Conservation (phyloP, 2,113 vertebrate species). For the Chinchilla lanigera region DNA sequence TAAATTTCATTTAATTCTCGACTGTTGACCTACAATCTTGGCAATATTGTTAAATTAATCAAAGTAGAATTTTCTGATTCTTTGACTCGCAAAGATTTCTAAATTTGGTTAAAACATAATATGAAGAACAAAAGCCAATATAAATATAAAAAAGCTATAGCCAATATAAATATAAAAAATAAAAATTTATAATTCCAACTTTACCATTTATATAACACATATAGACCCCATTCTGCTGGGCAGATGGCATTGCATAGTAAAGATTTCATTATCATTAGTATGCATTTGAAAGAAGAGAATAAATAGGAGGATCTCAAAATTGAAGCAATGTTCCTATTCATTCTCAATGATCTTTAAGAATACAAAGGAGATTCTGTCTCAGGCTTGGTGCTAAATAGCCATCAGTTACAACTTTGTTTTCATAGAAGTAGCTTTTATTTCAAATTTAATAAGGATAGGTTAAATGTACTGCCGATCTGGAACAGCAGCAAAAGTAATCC, state of each 20-base stretch:
- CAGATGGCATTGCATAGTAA: neutral
- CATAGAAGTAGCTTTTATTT: slow-evolving; percentile 24
- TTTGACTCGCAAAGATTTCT: slow-evolving; percentile 20
- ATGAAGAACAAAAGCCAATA: neutral
- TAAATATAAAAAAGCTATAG: neutral
- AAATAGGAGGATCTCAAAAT: neutral
- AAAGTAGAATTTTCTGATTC: slow-evolving; percentile 42
- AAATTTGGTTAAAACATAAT: neutral
- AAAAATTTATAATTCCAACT: neutral
- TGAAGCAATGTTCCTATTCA: neutral
- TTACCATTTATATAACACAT: neutral
- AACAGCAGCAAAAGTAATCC: slow-evolving; percentile 40
- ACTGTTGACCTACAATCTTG: neutral
- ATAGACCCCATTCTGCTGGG: neutral
- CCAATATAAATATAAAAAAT: neutral
- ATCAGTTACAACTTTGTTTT: slow-evolving; percentile 34
- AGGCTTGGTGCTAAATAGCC: neutral
- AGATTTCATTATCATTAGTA: neutral
- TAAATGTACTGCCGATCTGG: neutral
- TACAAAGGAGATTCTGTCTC: slow-evolving; percentile 38
- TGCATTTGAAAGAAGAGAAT: neutral
- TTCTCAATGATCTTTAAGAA: slow-evolving; percentile 31
- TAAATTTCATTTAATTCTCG: slow-evolving; percentile 25
- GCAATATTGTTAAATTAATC: slow-evolving; percentile 9
- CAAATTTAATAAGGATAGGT: slow-evolving; percentile 12